Evolutionary conservation across 2,113 vertebrate genomes (phyloP), one percentile per base, ranked within the genome.

Genomic region (Hydropotes inermis): DNA sequence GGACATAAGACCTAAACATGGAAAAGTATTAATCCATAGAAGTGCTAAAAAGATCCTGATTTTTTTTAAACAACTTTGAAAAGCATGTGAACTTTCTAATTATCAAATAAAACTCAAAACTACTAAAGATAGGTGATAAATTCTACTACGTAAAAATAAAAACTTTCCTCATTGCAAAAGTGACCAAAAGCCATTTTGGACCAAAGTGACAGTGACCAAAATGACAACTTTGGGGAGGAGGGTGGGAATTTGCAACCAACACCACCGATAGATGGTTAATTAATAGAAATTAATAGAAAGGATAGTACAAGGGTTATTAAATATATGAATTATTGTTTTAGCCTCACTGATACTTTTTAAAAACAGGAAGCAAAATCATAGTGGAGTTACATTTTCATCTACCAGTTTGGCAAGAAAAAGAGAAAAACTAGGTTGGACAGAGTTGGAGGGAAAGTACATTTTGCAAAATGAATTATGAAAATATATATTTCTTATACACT

Each of bases 41-140:
- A 87, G 8, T 86, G 36, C 5, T 94, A 47, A 52, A 88, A 85
- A 83, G 5, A 86, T 70, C 13, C 76, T 54, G 7, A 54, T 57
- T 90, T 92, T 91, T 83, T 89, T 47, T 15, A 93, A 97, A 82
- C 33, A 95, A 55, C 2, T 70, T 95, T 60, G 27, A 87, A 94
- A n/a, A 87, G 10, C 87, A 90, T 92, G 84, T 87, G 2, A 95
- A 60, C 16, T 90, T 89, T 52, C 52, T 83, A 74, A 92, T 54
- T 89, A 89, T 23, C 13, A 84, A 94, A 52, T 1, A 92, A 87
- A 97, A 90, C 9, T 78, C 78, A 52, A 52, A 87, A 94, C 16
- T 47, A 86, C 36, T 86, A 54, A 83, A 92, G 89, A 87, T 78
- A 83, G 57, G 55, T 61, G 8, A 89, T 70, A 78, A 85, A 95